Conservation (phyloP, 2,888 invertebrate genomes). For the Campopleginae sp. region DNA sequence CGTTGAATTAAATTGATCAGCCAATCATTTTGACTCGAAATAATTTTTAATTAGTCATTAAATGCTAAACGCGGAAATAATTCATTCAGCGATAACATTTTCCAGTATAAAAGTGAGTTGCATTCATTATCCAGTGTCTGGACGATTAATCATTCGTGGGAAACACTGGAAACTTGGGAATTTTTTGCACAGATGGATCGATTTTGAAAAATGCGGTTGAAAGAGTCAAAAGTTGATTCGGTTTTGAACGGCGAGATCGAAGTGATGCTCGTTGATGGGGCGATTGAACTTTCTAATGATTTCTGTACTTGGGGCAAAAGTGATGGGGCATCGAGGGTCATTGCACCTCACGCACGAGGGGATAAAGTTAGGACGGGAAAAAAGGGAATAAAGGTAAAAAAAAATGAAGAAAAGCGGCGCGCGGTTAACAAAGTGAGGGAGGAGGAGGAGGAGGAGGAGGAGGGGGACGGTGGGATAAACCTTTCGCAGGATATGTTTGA, state of each 20-base stretch:
- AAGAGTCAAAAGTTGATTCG: not conserved
- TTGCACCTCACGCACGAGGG: conserved; percentile 20
- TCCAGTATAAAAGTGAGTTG: not conserved
- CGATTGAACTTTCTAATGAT: conserved; percentile 65
- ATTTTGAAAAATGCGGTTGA: not conserved
- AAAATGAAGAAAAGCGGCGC: not conserved
- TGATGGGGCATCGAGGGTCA: conserved; percentile 5
- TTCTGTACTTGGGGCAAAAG: conserved; percentile 20
- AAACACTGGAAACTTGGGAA: not conserved
- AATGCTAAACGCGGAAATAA: not conserved
- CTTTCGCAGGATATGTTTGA: conserved; percentile 43
- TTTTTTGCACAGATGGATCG: not conserved
- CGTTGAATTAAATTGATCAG: not conserved
- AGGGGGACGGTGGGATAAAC: conserved; percentile 13
- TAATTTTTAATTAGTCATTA: not conserved
- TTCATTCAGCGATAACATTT: not conserved
- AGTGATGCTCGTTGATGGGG: not conserved
- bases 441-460: not conserved
- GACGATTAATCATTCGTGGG: not conserved
- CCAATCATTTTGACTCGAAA: not conserved
- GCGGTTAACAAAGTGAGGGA: not conserved
- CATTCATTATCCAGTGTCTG: not conserved
- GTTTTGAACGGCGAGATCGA: not conserved
- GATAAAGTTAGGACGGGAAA: not conserved
- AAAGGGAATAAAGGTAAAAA: not conserved